Evolutionary conservation across 2,113 vertebrate genomes (phyloP), one percentile per base, ranked within the genome.

Genomic region (Bombycilla garrulus): DNA sequence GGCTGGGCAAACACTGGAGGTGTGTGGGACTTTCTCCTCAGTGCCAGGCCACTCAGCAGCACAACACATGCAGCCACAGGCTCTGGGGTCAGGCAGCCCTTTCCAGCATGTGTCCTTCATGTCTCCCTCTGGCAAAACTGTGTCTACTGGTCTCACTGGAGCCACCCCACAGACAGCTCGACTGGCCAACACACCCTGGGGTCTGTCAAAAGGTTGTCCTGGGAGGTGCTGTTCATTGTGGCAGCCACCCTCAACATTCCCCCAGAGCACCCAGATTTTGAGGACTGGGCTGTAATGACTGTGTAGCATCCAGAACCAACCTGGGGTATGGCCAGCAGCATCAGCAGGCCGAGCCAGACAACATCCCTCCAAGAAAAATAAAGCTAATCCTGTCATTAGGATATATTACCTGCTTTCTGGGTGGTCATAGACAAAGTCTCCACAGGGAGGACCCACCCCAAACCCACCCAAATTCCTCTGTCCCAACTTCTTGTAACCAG

Each of bases 381-480:
- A 44, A 65, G 28, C 20, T 79, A 65, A 66, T 79, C 31, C 54
- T 70, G 42, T 70, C 47, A 33, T 77, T 82, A 90, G 38, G 29
- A 36, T 62, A 45, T 35, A 61, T 21, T 82, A 36, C 26, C 51
- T 82, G 38, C 47, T 81, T 74, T 86, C 73, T 82, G 71, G 58
- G 67, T 73, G 58, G 47, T 36, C 47, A 71, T 1, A 11, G 61
- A 28, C n/a, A 45, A 18, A 26, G 12, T 64, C 44, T 91, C 36
- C 73, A 64, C 10, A 29, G 33, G 54, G 35, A 90, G 42, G 60
- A 90, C 24, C 33, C 44, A 4, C 53, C 53, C 48, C 56, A 90
- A 70, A 92, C 42, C 58, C 80, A 78, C 92, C 56, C 91, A 88
- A 21, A 91, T 92, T 92, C 88, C 53, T 93, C 48, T 93, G n/a